These are phyloP conservation scores for Strix uralensis DNA, from an alignment of 2,113 vertebrate species.

Conservation along the genomic window DNA sequence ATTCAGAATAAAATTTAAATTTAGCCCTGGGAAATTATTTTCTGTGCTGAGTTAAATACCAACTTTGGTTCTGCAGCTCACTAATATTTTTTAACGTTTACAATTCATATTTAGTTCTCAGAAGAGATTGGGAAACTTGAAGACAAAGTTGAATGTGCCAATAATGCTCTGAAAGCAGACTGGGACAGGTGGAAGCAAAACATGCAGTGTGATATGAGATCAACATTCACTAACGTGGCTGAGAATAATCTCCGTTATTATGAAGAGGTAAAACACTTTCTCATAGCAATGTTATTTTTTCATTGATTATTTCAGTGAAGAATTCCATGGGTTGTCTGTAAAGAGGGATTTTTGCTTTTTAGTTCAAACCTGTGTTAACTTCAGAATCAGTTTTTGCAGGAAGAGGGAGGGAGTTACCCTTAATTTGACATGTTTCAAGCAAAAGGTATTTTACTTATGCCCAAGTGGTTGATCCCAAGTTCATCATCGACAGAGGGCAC, in stretches of 20 bases:
- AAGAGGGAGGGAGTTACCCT: background rate
- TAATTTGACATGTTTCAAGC: background rate
- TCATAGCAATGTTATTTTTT: background rate
- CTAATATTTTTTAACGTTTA: background rate
- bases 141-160: conserved; percentile 87
- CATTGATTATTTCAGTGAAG: background rate
- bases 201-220: conserved; percentile 86
- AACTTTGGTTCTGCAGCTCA: background rate
- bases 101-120: conserved; percentile 76
- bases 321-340: background rate
- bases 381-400: background rate
- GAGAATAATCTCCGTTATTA: conserved; percentile 87
- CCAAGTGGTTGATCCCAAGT: background rate
- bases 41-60: background rate
- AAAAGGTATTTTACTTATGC: background rate
- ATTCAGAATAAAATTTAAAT: conserved; percentile 39
- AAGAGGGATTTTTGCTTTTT: background rate
- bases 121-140: conserved; percentile 88
- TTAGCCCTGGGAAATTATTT: background rate
- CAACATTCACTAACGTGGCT: conserved; percentile 79
- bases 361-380: background rate
- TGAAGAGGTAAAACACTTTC: conserved; percentile 83
- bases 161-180: conserved; percentile 86
- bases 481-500: conserved; percentile 65
- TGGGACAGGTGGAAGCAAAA: conserved; percentile 88